Conservation (phyloP, 2,888 invertebrate species). For the Spatulosminthurus flaviceps region DNA sequence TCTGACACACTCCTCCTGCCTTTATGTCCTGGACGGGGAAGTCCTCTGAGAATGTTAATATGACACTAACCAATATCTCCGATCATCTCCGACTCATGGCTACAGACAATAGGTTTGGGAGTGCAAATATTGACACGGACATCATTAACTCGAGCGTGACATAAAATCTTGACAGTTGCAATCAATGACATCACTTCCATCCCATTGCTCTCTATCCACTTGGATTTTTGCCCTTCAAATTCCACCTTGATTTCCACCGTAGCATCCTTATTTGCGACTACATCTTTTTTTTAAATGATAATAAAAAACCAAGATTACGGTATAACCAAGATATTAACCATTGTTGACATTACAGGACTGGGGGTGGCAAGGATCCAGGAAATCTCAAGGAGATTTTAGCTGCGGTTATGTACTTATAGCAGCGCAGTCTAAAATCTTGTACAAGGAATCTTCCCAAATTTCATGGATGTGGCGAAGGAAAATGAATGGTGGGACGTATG, state of each 20-base stretch:
- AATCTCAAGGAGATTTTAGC: too few relatives aligned
- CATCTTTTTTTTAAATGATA: slow-evolving; percentile 44
- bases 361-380: too few relatives aligned
- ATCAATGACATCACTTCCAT: slow-evolving; percentile 57
- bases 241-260: slow-evolving; percentile 62
- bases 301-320: not conserved
- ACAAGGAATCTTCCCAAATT: too few relatives aligned
- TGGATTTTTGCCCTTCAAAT: slow-evolving; percentile 62
- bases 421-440: too few relatives aligned
- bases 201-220: slow-evolving; percentile 58
- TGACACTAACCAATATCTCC: slow-evolving; percentile 58
- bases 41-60: not conserved
- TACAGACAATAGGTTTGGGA: slow-evolving; percentile 59
- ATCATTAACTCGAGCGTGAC: slow-evolving; percentile 60
- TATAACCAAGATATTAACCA: not conserved
- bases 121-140: slow-evolving; percentile 60
- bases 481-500: too few relatives aligned
- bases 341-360: not conserved
- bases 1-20: not conserved
- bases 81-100: slow-evolving; percentile 57
- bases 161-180: slow-evolving; percentile 59
- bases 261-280: slow-evolving; percentile 58
- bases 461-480: too few relatives aligned
- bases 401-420: too few relatives aligned
- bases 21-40: not conserved